Evolutionary conservation across 2,888 invertebrate genomes (phyloP).

Genomic region (Philaethria dido): DNA sequence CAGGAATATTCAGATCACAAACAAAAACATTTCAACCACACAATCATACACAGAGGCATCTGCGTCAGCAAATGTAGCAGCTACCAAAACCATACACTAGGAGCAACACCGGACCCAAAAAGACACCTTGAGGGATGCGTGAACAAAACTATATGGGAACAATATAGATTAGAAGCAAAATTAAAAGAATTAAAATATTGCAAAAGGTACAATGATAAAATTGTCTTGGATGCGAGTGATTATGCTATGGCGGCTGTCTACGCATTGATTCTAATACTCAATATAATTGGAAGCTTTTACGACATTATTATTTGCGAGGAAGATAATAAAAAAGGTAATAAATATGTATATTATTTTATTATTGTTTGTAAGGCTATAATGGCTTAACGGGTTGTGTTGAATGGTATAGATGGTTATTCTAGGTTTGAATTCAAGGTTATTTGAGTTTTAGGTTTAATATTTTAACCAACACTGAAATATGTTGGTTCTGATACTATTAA

Average conservation of each 20-base stretch:
- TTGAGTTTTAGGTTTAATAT: background rate
- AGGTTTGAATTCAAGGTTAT: background rate
- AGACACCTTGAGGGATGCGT: constrained; percentile 66
- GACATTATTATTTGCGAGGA: constrained; percentile 48
- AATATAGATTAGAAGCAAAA: constrained; percentile 61
- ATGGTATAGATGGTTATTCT: background rate
- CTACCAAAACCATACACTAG: constrained; percentile 43
- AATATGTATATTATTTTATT: constrained; percentile 17
- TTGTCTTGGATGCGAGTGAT: constrained; percentile 58
- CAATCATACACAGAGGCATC: constrained; percentile 69
- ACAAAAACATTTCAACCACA: constrained; percentile 71
- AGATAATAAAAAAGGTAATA: constrained; percentile 56
- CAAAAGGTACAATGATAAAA: constrained; percentile 53
- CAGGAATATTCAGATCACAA: constrained; percentile 68
- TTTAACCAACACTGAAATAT: too few species aligned
- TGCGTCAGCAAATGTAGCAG: constrained; percentile 64
- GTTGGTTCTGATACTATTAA: too few species aligned
- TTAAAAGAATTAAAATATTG: constrained; percentile 62
- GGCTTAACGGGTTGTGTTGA: background rate
- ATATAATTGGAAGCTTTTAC: constrained; percentile 65
- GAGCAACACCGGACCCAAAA: constrained; percentile 51
- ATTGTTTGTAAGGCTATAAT: background rate
- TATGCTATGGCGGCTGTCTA: constrained; percentile 59
- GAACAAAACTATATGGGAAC: constrained; percentile 61
- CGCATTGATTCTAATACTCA: constrained; percentile 59